A percentile compares a stretch with the other conserved stretches of the same genome.
phyloP scores from a whole-genome alignment of 2,113 vertebrate species.

The Ascaphus truei region DNA sequence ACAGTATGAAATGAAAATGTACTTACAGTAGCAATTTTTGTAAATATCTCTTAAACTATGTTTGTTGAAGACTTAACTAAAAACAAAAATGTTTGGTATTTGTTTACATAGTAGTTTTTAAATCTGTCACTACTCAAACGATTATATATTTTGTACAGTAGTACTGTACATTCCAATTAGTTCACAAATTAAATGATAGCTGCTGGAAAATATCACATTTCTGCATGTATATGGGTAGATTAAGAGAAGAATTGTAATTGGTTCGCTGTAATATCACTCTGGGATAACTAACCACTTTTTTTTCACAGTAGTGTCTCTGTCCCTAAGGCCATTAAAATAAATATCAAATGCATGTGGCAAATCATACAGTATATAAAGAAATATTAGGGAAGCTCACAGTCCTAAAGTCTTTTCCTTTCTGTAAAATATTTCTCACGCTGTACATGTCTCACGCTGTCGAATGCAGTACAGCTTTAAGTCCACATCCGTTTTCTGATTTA shows the following conservation, averaged over 20 bases:
- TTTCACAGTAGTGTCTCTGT: background rate
- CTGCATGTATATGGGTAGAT: background rate
- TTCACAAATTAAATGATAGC: background rate
- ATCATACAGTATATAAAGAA: background rate
- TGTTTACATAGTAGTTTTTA: background rate
- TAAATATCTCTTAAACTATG: too few species aligned
- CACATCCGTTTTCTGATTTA: background rate
- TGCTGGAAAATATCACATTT: background rate
- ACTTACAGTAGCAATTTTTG: too few species aligned
- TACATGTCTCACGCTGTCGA: conserved; percentile 33
- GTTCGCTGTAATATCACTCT: background rate
- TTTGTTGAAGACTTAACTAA: too few species aligned
- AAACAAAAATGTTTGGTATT: conserved; percentile 1
- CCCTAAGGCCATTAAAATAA: background rate
- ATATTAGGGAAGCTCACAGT: conserved; percentile 1
- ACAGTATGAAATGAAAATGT: too few species aligned
- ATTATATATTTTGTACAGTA: background rate
- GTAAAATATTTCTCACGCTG: conserved; percentile 27
- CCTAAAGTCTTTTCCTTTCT: background rate
- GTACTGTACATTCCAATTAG: background rate
- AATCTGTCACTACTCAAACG: background rate
- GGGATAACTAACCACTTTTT: background rate
- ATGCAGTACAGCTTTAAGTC: background rate
- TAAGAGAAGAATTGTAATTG: background rate
- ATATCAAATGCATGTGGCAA: background rate